Base-by-base conservation (phyloP, 1,140 invertebrate genomes). In the Drosophila fuyamai region DNA sequence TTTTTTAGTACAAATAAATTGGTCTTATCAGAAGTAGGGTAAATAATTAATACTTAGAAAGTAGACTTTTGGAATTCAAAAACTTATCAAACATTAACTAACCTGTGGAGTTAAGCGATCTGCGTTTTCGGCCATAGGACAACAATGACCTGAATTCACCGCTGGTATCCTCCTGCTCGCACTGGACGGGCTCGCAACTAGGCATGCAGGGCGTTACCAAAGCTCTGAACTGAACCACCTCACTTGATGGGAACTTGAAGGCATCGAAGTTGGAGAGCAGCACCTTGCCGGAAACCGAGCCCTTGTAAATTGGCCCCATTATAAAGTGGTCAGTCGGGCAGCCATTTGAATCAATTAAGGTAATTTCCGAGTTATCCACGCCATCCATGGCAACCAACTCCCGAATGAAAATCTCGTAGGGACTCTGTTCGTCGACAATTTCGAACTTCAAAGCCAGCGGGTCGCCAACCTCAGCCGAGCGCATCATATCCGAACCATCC, bases 351-450 rank as follows among this genome's bases (percentile, higher is more conserved):
- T 98, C 97, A 83, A 98, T 97, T 4, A 98, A 94, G 40, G 97
- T 95, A 76, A 98, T 98, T 94, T 98, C 97, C 81, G 96, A 97
- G 57, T 96, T 97, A 92, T 98, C 97, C 36, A 97, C 96, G 32
- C 97, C 97, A 92, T 98, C 98, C 96, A 98, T 97, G 40, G 98
- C 98, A 27, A 98, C 97, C 72, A 98, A 93, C 93, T 98, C 97
- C 53, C 97, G 95, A 4, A 98, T 97, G 92, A 98, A 98, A 74
- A 98, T 98, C 93, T 98, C 97, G 93, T 97, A 98, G 2, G 98
- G 98, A 83, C 96, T 97, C 93, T 97, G 96, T 66, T 95, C 95
- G 92, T 98, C 97, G 75, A 97, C 94, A 76, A 98, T 98, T 93
- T 98, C 97, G 93, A 98, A 98, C 86, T 96, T 95, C 2, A 98